A percentile compares a stretch with the other conserved stretches of the same genome.
phyloP scores from a whole-genome alignment of 2,797 vertebrate genomes.

The Myripristis murdjan region DNA sequence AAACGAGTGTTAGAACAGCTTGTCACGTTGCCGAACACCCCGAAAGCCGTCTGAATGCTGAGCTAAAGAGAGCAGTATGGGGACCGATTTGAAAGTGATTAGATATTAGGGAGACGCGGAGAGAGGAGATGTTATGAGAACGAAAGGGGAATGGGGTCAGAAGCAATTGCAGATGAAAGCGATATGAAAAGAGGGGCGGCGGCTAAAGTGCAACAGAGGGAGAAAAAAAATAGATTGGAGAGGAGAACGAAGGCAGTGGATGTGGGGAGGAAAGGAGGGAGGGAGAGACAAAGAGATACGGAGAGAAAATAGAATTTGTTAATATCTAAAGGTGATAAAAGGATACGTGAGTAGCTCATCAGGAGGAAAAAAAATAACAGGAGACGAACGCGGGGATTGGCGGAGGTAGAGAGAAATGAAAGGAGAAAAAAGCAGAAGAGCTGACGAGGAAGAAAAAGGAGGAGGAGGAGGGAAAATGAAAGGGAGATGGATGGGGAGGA shows the following conservation, averaged over 20 bases:
- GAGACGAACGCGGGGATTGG: conserved; percentile 40
- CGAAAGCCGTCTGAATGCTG: conserved; percentile 7
- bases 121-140: conserved; percentile 67
- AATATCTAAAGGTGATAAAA: conserved; percentile 58
- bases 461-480: conserved; percentile 45
- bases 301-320: conserved; percentile 48
- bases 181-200: conserved; percentile 51
- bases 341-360: conserved; percentile 51
- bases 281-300: neutral
- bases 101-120: conserved; percentile 50
- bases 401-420: conserved; percentile 52
- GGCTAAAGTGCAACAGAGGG: conserved; percentile 35
- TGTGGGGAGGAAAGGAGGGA: neutral
- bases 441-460: conserved; percentile 54
- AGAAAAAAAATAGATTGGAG: conserved; percentile 35
- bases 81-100: conserved; percentile 63
- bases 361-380: conserved; percentile 38
- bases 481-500: conserved; percentile 46
- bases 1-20: conserved; percentile 5
- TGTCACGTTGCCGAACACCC: neutral
- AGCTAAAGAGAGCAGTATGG: conserved; percentile 61
- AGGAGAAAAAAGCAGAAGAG: conserved; percentile 45
- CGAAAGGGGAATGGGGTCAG: conserved; percentile 73
- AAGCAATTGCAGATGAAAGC: conserved; percentile 74
- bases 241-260: conserved; percentile 24